Conservation (phyloP, 2,797 vertebrate genomes). For the Naso thynnoides region DNA sequence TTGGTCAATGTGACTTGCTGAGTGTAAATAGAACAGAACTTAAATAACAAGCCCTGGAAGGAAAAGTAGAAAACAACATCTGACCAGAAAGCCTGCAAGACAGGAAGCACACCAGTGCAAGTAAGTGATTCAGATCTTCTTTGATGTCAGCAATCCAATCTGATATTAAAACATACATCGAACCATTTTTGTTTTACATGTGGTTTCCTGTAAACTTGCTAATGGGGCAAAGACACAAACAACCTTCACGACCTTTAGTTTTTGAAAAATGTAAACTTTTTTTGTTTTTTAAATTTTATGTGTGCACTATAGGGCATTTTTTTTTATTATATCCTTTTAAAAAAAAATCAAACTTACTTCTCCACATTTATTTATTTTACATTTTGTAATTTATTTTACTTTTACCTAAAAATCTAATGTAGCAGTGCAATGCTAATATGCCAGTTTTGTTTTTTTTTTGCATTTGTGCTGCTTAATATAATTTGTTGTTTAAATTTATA, state of each 20-base stretch:
- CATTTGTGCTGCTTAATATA: too few relatives aligned
- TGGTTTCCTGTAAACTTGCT: background rate
- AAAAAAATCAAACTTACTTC: background rate
- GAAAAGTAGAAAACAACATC: constrained; percentile 29
- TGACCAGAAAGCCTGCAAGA: constrained; percentile 1
- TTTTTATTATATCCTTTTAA: too few relatives aligned
- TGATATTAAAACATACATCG: background rate
- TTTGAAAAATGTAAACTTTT: too few relatives aligned
- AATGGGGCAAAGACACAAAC: background rate
- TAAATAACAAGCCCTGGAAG: constrained; percentile 15
- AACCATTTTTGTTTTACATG: background rate
- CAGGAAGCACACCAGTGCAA: constrained; percentile 3
- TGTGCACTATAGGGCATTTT: background rate
- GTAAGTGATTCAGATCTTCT: background rate
- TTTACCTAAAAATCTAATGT: too few relatives aligned
- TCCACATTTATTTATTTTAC: background rate
- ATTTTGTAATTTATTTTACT: too few relatives aligned
- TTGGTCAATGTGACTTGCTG: constrained; percentile 11
- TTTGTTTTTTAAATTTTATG: background rate
- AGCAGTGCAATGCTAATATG: too few relatives aligned
- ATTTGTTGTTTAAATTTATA: too few relatives aligned
- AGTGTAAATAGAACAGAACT: constrained; percentile 23
- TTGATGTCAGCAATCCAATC: background rate
- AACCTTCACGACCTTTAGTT: too few relatives aligned
- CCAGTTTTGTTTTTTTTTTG: too few relatives aligned